Evolutionary conservation across 2,888 invertebrate genomes (phyloP).

Genomic region (Polietes domitor): DNA sequence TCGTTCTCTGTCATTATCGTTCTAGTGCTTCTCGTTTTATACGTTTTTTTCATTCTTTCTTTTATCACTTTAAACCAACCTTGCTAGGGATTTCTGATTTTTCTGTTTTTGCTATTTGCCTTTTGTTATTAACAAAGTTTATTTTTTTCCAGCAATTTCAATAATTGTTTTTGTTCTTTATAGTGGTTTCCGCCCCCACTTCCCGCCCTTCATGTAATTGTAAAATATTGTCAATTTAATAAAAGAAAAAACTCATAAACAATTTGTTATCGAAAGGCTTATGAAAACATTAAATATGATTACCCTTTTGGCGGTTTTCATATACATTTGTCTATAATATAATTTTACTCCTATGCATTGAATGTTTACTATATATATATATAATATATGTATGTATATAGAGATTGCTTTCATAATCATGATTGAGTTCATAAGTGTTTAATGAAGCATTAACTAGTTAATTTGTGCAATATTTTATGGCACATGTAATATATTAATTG

Average conservation of each 20-base stretch:
- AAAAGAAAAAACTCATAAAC: background rate
- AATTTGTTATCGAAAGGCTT: slow-evolving; percentile 1
- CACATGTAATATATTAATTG: background rate
- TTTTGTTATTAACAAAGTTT: slow-evolving; percentile 19
- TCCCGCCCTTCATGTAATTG: background rate
- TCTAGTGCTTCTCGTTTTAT: background rate
- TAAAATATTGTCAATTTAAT: slow-evolving; percentile 17
- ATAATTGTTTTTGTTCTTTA: background rate
- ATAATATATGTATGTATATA: background rate
- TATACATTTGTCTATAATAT: background rate
- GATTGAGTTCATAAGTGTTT: slow-evolving; percentile 2
- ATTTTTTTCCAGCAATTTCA: background rate
- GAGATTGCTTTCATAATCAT: background rate
- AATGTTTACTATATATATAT: background rate
- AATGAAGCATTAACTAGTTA: slow-evolving; percentile 36
- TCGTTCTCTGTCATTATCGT: background rate
- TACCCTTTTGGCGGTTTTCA: background rate
- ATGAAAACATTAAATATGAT: background rate
- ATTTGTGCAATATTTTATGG: slow-evolving; percentile 24
- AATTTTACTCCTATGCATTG: background rate
- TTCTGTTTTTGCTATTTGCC: background rate
- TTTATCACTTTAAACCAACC: background rate
- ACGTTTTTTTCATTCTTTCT: background rate
- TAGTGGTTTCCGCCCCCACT: too few relatives aligned
- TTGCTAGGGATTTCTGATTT: background rate